These are phyloP conservation scores for Pterobdella sp. DNA, from an alignment of 2,888 invertebrate genomes.

Conservation along the genomic window DNA sequence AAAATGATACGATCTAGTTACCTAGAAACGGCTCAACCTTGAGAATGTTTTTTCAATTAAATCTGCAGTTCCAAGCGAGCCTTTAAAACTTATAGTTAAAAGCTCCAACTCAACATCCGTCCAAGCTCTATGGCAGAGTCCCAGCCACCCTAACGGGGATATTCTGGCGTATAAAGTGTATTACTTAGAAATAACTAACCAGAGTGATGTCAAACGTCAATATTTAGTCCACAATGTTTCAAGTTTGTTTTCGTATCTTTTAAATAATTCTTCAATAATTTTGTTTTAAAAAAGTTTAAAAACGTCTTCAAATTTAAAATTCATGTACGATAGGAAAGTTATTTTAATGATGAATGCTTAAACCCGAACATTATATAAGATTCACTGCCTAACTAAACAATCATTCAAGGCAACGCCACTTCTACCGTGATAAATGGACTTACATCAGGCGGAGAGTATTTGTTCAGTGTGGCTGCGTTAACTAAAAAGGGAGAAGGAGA, in stretches of 20 bases:
- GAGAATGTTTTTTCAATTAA: neutral
- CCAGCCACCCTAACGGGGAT: neutral
- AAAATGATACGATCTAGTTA: no score
- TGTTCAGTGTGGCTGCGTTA: neutral
- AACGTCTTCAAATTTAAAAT: neutral
- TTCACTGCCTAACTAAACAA: neutral
- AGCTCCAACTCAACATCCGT: neutral
- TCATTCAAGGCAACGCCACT: neutral
- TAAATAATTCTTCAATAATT: neutral
- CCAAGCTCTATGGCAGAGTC: neutral
- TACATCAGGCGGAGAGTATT: neutral
- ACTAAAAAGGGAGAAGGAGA: conserved; percentile 1
- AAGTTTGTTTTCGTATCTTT: neutral
- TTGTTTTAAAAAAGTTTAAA: neutral
- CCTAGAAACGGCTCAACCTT: no score
- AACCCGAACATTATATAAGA: neutral
- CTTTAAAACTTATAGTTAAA: neutral
- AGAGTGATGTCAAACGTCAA: neutral
- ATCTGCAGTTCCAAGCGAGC: conserved; percentile 5
- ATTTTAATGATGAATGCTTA: neutral
- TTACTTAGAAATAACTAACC: neutral
- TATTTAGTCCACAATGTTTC: neutral
- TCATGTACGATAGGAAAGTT: neutral
- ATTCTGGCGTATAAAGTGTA: neutral
- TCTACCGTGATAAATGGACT: neutral